A percentile compares a stretch with the other conserved stretches of the same genome.
These are phyloP conservation scores for Troides aeacus DNA, from an alignment of 2,888 invertebrate genomes.

Conservation along the genomic window DNA sequence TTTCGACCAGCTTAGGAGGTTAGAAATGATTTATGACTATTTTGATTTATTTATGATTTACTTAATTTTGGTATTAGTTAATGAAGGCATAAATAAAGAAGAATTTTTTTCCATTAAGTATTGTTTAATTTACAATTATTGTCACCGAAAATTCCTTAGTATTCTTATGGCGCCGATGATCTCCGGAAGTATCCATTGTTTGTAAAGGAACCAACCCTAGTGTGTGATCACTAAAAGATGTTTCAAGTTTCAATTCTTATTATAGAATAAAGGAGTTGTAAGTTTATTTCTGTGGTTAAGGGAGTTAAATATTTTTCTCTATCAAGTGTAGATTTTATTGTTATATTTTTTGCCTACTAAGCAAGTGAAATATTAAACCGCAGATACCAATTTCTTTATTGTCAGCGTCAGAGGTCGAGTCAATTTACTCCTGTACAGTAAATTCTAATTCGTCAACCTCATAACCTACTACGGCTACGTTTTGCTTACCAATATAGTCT, in stretches of 20 bases:
- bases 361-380: background rate
- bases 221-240: too few relatives aligned
- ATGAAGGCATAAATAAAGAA: background rate
- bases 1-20: background rate
- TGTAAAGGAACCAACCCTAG: too few relatives aligned
- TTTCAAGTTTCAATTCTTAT: too few relatives aligned
- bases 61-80: background rate
- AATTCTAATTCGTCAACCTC: background rate
- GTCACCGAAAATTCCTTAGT: background rate
- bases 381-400: background rate
- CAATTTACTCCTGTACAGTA: background rate
- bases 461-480: background rate
- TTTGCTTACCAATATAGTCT: background rate
- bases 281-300: background rate
- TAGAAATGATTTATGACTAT: slow-evolving; percentile 1
- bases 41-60: slow-evolving; percentile 3
- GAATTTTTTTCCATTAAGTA: background rate
- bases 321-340: too few relatives aligned
- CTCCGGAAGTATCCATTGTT: too few relatives aligned
- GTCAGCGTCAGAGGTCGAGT: background rate
- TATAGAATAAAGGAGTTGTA: background rate
- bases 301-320: background rate
- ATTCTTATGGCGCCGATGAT: background rate
- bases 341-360: background rate
- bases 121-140: too few relatives aligned